A percentile compares a stretch with the other conserved stretches of the same genome.
These are phyloP conservation scores for Dicycla oo DNA, from an alignment of 2,888 invertebrate species.

Conservation along the genomic window DNA sequence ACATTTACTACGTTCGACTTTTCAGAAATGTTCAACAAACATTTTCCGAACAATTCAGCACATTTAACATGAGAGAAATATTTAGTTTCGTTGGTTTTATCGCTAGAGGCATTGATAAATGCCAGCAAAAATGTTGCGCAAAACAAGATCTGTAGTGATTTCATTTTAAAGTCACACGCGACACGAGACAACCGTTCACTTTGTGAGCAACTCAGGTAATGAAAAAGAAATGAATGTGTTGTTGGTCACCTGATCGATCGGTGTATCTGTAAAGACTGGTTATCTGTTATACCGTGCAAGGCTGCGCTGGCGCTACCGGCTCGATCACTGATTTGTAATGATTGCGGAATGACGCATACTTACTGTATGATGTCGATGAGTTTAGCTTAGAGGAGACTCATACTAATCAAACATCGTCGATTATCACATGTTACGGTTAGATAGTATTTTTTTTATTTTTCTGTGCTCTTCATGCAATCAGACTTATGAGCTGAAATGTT, in stretches of 20 bases:
- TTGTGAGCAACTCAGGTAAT: neutral
- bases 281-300: conserved; percentile 22
- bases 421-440: neutral
- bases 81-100: neutral
- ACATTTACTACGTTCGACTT: neutral
- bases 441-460: conserved; percentile 12
- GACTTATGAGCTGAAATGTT: neutral
- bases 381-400: conserved; percentile 18
- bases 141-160: neutral
- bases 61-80: conserved; percentile 8
- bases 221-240: neutral
- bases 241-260: conserved; percentile 10
- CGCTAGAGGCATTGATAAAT: neutral
- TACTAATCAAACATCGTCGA: neutral
- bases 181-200: conserved; percentile 14
- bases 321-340: conserved; percentile 5
- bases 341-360: conserved; percentile 22
- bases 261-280: conserved; percentile 27
- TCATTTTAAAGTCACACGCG: conserved; percentile 29
- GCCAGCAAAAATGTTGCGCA: conserved; percentile 16
- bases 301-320: conserved; percentile 15
- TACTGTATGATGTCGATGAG: conserved; percentile 13
- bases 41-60: conserved; percentile 17
- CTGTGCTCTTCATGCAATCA: neutral
- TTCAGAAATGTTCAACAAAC: conserved; percentile 8